A percentile compares a stretch with the other conserved stretches of the same genome.
Conservation (phyloP, 2,113 vertebrate genomes). For the Rhizomys pruinosus region DNA sequence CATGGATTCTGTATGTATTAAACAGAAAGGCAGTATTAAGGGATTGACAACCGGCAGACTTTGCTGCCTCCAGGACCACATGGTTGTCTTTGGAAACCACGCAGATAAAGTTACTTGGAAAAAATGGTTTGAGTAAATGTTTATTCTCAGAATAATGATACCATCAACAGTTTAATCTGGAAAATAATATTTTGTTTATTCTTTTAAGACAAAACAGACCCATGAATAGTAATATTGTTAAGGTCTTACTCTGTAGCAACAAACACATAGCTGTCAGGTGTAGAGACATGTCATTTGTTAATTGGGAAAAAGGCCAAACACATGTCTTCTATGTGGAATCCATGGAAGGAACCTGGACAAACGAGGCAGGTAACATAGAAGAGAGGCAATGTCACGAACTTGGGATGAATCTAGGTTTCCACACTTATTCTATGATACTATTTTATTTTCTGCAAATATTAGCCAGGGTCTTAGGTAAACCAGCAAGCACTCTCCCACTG, state of each 20-base stretch:
- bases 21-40: slow-evolving; percentile 13
- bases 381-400: neutral
- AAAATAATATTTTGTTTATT: neutral
- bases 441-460: neutral
- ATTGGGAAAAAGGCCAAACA: neutral
- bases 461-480: neutral
- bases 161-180: neutral
- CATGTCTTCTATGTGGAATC: neutral
- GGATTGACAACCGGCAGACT: neutral
- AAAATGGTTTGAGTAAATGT: neutral
- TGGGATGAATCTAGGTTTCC: neutral
- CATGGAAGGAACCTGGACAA: neutral
- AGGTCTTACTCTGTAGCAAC: neutral
- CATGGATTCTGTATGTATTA: neutral
- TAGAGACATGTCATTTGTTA: neutral
- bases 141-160: neutral
- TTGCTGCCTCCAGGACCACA: neutral
- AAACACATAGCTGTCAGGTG: neutral
- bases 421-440: neutral
- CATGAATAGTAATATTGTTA: neutral
- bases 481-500: neutral
- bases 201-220: neutral
- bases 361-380: no score
- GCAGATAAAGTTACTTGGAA: neutral
- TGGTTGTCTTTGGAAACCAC: neutral